Evolutionary conservation across 2,797 vertebrate genomes (phyloP).

Genomic region (Darevskia mixta): DNA sequence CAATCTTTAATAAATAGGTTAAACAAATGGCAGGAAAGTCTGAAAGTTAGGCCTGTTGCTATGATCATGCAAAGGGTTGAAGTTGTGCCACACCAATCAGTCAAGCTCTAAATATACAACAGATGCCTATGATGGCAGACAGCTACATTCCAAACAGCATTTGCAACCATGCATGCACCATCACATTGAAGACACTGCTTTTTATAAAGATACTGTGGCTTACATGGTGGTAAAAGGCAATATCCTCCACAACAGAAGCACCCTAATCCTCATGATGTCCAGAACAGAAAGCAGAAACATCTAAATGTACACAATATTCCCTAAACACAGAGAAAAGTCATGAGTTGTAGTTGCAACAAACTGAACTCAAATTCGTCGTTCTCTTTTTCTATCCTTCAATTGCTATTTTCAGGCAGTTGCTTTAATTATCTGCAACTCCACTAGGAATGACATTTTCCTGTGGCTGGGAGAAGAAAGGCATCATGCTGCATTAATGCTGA

Average conservation of each 20-base stretch:
- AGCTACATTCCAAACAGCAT: background rate
- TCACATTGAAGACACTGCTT: background rate
- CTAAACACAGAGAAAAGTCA: no score
- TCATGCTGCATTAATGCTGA: slow-evolving; percentile 64
- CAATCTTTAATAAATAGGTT: background rate
- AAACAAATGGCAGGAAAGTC: background rate
- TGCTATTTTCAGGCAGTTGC: slow-evolving; percentile 76
- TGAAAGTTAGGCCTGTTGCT: background rate
- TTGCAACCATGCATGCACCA: background rate
- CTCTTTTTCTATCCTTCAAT: slow-evolving; percentile 72
- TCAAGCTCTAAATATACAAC: background rate
- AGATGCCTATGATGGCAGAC: background rate
- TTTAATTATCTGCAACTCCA: slow-evolving; percentile 79
- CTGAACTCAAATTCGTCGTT: slow-evolving; percentile 75
- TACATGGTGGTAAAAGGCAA: background rate
- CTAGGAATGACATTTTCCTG: slow-evolving; percentile 73
- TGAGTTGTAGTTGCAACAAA: slow-evolving; percentile 68
- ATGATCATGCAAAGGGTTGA: background rate
- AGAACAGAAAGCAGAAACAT: background rate
- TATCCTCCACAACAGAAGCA: background rate
- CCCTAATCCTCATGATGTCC: background rate
- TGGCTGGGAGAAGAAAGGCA: slow-evolving; percentile 65
- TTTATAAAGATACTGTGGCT: background rate
- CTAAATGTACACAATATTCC: background rate
- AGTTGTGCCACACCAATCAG: background rate